phyloP scores from a whole-genome alignment of 2,797 vertebrate species.

The Paratrypauchen microcephalus region DNA sequence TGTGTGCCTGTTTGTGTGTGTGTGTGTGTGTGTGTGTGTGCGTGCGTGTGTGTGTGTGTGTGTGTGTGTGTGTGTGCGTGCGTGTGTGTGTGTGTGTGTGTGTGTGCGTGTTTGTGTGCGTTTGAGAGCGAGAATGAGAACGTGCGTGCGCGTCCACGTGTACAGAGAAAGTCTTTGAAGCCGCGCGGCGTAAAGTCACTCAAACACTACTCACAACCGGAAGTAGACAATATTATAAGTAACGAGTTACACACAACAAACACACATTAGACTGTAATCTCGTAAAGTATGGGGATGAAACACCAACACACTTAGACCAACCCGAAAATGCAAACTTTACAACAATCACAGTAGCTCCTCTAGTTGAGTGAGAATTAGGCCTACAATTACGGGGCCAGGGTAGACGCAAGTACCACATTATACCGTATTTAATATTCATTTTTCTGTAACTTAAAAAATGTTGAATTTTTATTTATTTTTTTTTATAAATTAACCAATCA shows the following conservation, averaged over 20 bases:
- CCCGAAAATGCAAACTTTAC: neutral
- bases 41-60: conserved; percentile 18
- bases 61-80: conserved; percentile 28
- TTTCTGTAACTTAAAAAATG: no score
- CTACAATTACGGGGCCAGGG: neutral
- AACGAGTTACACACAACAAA: neutral
- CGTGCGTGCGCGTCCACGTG: conserved; percentile 53
- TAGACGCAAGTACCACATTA: no score
- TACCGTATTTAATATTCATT: no score
- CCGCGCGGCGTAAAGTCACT: conserved; percentile 31
- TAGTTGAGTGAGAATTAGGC: neutral
- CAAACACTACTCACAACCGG: conserved; percentile 24
- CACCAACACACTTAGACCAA: neutral
- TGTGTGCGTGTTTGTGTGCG: conserved; percentile 24
- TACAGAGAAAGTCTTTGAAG: conserved; percentile 28
- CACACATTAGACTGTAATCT: neutral
- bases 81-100: conserved; percentile 20
- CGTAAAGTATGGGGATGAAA: neutral
- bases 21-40: conserved; percentile 31
- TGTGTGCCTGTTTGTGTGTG: conserved; percentile 45
- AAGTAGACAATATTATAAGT: conserved; percentile 13
- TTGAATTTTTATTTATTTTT: no score
- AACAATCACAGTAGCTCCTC: neutral
- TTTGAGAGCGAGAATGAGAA: conserved; percentile 39
- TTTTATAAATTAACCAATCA: no score